Conservation (phyloP, 2,888 invertebrate species). For the Teinopalpus imperialis region DNA sequence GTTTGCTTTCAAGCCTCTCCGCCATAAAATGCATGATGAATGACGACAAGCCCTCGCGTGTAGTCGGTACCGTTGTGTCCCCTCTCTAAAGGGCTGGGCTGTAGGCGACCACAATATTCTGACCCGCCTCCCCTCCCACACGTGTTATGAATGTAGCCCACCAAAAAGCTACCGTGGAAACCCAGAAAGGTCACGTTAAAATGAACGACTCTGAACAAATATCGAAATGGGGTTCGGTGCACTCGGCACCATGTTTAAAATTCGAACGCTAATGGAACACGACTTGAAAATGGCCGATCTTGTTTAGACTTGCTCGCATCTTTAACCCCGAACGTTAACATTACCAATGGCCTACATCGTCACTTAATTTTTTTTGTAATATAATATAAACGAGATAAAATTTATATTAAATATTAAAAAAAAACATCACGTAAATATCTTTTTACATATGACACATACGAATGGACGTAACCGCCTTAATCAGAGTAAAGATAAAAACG, state of each 20-base stretch:
- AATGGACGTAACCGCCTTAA: neutral
- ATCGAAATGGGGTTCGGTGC: conserved; percentile 71
- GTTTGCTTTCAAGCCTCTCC: conserved; percentile 63
- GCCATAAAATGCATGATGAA: conserved; percentile 78
- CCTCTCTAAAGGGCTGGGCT: conserved; percentile 69
- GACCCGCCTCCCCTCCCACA: conserved; percentile 47
- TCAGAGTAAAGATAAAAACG: conserved; percentile 7
- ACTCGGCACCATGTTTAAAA: conserved; percentile 74
- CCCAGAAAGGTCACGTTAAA: conserved; percentile 44
- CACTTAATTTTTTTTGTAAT: conserved; percentile 8
- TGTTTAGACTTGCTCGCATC: conserved; percentile 28
- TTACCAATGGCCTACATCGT: conserved; percentile 6
- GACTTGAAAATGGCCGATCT: conserved; percentile 66
- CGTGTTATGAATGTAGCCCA: conserved; percentile 34
- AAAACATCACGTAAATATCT: conserved; percentile 4
- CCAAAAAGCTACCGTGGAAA: conserved; percentile 40
- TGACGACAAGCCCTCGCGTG: conserved; percentile 75
- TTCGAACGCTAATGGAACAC: conserved; percentile 61
- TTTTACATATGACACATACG: neutral
- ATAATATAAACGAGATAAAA: conserved; percentile 6
- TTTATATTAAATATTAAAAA: neutral
- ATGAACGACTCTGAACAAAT: conserved; percentile 57
- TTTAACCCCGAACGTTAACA: conserved; percentile 9
- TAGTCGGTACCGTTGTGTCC: conserved; percentile 69
- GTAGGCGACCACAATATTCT: conserved; percentile 45